A percentile compares a stretch with the other conserved stretches of the same genome.
Conservation (phyloP, 2,797 vertebrate species). For the Anguilla pacifica region DNA sequence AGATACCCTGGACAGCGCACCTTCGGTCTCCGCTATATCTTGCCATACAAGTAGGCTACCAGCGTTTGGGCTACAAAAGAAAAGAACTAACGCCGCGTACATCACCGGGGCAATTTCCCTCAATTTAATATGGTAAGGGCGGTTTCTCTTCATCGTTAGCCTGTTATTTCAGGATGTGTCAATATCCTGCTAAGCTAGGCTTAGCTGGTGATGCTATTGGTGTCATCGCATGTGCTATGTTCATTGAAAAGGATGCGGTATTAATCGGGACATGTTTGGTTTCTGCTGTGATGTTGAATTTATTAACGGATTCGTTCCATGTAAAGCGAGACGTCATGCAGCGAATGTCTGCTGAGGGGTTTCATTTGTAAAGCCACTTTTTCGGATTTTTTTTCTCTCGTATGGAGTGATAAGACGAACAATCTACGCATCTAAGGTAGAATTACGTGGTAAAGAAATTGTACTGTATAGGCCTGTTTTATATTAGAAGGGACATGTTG, state of each 20-base stretch:
- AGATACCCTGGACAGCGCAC: conserved; percentile 22
- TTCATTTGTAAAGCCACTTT: conserved; percentile 1
- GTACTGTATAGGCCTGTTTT: not conserved
- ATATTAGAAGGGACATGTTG: not conserved
- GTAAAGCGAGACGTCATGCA: not conserved
- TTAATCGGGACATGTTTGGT: not conserved
- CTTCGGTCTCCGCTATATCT: not conserved
- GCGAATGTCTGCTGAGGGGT: not conserved
- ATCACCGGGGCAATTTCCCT: not conserved
- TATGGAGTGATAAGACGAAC: not conserved
- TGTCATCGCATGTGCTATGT: conserved; percentile 24
- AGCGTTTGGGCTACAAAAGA: not conserved
- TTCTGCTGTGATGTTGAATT: conserved; percentile 1
- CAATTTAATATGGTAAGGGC: conserved; percentile 31
- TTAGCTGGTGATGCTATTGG: conserved; percentile 18
- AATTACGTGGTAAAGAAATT: not conserved
- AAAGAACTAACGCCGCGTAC: not conserved
- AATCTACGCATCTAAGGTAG: not conserved
- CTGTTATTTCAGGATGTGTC: not conserved
- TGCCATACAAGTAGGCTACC: not conserved
- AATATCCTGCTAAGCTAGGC: conserved; percentile 1
- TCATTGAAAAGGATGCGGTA: not conserved
- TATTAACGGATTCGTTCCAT: not conserved
- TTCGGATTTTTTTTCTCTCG: not conserved
- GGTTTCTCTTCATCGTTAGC: not conserved